These are phyloP conservation scores for Arvicanthis niloticus DNA, from an alignment of 2,113 vertebrate species.

Conservation along the genomic window DNA sequence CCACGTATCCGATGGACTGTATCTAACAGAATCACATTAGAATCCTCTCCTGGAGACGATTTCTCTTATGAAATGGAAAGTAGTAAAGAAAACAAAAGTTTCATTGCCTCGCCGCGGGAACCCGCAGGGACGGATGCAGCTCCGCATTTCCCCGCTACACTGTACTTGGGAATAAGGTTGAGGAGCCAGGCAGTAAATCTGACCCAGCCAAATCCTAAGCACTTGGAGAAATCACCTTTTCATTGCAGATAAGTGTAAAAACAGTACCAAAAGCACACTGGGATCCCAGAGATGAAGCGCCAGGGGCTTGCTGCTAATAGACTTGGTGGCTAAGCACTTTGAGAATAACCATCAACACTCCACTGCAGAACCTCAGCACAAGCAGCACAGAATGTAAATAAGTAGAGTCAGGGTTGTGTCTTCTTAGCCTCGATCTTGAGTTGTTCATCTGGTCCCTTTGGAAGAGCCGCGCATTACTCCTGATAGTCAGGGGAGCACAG, in stretches of 20 bases:
- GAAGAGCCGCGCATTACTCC: slow-evolving; percentile 31
- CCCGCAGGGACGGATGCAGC: slow-evolving; percentile 51
- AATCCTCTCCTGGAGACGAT: slow-evolving; percentile 67
- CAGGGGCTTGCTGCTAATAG: slow-evolving; percentile 74
- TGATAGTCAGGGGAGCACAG: rapidly evolving
- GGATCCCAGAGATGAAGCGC: slow-evolving; percentile 80
- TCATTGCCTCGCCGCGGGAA: slow-evolving; percentile 44
- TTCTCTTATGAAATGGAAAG: slow-evolving; percentile 76
- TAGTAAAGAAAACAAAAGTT: slow-evolving; percentile 74
- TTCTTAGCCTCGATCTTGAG: not conserved
- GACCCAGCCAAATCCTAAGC: slow-evolving; percentile 79
- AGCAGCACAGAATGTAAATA: slow-evolving; percentile 75
- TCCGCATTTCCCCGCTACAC: slow-evolving; percentile 68
- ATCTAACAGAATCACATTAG: slow-evolving; percentile 72
- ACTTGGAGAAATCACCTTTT: slow-evolving; percentile 77
- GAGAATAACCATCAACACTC: slow-evolving; percentile 63
- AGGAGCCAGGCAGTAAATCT: slow-evolving; percentile 79
- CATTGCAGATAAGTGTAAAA: slow-evolving; percentile 83
- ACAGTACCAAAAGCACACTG: slow-evolving; percentile 67
- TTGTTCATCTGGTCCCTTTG: slow-evolving; percentile 47
- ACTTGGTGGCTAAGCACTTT: slow-evolving; percentile 70
- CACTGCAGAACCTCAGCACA: slow-evolving; percentile 18
- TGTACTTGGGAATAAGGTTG: slow-evolving; percentile 63
- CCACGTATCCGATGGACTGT: slow-evolving; percentile 69
- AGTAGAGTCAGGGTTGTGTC: not conserved